Evolutionary conservation across 2,888 invertebrate species (phyloP).

Genomic region (Elysia crispata): DNA sequence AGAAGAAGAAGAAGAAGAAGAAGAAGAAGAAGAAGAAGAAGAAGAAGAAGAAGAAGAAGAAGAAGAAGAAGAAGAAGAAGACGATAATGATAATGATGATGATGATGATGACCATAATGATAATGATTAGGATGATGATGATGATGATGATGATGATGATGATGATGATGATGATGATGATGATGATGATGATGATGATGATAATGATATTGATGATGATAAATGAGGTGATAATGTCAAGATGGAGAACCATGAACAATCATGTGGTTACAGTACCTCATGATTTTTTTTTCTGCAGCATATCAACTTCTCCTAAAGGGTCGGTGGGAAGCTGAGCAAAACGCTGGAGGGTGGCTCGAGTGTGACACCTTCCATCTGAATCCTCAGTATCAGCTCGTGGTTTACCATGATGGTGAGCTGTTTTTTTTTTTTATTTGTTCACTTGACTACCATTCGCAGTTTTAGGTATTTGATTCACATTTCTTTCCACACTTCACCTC

Average conservation of each 20-base stretch:
- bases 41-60: slow-evolving; percentile 18
- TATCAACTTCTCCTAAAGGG: slow-evolving; percentile 60
- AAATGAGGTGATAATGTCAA: too few relatives aligned
- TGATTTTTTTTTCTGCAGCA: slow-evolving; percentile 52
- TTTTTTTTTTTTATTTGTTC: too few relatives aligned
- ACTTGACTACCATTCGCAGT: too few relatives aligned
- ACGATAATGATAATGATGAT: slow-evolving; percentile 10
- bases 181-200: too few relatives aligned
- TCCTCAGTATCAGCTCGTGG: slow-evolving; percentile 66
- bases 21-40: background rate
- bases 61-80: slow-evolving; percentile 16
- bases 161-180: background rate
- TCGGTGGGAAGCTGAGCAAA: slow-evolving; percentile 60
- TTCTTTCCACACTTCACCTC: background rate
- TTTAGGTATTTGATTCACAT: background rate
- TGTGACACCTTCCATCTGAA: slow-evolving; percentile 63
- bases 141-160: background rate
- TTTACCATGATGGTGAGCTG: slow-evolving; percentile 65
- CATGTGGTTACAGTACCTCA: too few relatives aligned
- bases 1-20: background rate
- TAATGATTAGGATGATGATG: too few relatives aligned
- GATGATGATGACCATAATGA: slow-evolving; percentile 5
- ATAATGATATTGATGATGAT: too few relatives aligned
- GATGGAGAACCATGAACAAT: too few relatives aligned
- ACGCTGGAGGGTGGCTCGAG: slow-evolving; percentile 71